phyloP scores from a whole-genome alignment of 2,797 vertebrate genomes.

The Chromobotia macracanthus region DNA sequence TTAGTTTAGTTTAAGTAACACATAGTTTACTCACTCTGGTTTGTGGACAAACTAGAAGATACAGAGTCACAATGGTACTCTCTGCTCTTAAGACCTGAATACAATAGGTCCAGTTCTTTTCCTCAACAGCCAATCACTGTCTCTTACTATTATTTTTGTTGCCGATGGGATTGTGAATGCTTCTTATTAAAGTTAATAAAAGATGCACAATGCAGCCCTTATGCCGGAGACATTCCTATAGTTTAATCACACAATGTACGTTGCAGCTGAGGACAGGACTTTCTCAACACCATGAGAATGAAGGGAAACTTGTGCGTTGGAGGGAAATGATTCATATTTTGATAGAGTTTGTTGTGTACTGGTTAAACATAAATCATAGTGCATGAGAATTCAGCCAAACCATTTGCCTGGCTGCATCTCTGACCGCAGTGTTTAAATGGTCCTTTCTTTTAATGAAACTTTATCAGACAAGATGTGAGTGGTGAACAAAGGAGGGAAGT shows the following conservation, averaged over 20 bases:
- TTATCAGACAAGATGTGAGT: neutral
- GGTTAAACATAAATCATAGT: neutral
- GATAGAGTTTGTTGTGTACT: slow-evolving; percentile 17
- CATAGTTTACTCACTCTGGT: neutral
- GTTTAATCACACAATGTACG: slow-evolving; percentile 31
- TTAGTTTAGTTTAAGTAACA: neutral
- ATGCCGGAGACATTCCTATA: slow-evolving; percentile 46
- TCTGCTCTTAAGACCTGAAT: slow-evolving; percentile 23
- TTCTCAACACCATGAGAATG: neutral
- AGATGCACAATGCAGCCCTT: slow-evolving; percentile 45
- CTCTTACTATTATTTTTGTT: slow-evolving; percentile 47
- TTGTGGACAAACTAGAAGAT: slow-evolving; percentile 47
- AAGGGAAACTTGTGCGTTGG: slow-evolving; percentile 7
- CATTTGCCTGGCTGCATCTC: neutral
- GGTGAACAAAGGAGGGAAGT: slow-evolving; percentile 24
- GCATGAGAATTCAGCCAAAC: neutral
- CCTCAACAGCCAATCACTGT: slow-evolving; percentile 46
- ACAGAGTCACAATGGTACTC: slow-evolving; percentile 41
- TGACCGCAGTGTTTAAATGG: neutral
- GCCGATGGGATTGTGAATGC: slow-evolving; percentile 44
- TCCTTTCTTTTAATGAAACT: neutral
- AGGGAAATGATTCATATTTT: slow-evolving; percentile 32
- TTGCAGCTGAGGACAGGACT: slow-evolving; percentile 31
- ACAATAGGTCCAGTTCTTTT: slow-evolving; percentile 44
- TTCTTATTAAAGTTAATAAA: slow-evolving; percentile 53